Evolutionary conservation across 2,113 vertebrate genomes (phyloP), one percentile per base, ranked within the genome.

Genomic region (Gila orcuttii): DNA sequence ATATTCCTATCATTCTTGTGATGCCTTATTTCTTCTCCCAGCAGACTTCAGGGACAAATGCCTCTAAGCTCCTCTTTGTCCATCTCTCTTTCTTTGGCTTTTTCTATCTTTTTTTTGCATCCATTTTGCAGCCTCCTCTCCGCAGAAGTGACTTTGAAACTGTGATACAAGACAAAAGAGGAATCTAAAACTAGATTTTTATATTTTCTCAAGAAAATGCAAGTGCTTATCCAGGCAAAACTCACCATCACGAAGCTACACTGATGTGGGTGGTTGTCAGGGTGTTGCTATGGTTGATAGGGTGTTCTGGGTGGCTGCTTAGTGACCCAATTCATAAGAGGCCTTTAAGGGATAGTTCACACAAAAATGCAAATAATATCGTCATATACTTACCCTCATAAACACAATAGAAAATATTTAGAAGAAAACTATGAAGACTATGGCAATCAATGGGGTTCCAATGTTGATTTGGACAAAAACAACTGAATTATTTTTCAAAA

Each of bases 31-130:
- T 59, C 10, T 78, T 78, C 76, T 79, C 76, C 52, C 52, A 39
- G 21, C 31, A 79, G 31, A 45, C 79, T 47, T 47, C n/a, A 28
- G 59, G 39, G 59, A 80, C 78, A 80, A 80, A 80, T 80, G 59
- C 59, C 78, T 80, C 36, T 47, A 64, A 80, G 77, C 33, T 17
- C n/a, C 7, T 76, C 19, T 36, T 52, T 59, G 55, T 17, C 52
- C 33, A 42, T 28, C 74, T 87, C 19, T 31, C 19, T 15, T 45
- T 15, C 36, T 28, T 42, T n/a, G n/a, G 3, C 13, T 39, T 57
- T 39, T 47, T 82, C 25, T 60, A 28, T 75, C 25, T 23, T 84
- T 55, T 60, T 13, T 33, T 4, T 42, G 28, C 31, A 64, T 73
- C 39, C 15, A 17, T 60, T 17, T 50, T 3, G 21, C 36, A 64